Evolutionary conservation across 2,113 vertebrate species (phyloP).

Genomic region (Coracopsis vasa): DNA sequence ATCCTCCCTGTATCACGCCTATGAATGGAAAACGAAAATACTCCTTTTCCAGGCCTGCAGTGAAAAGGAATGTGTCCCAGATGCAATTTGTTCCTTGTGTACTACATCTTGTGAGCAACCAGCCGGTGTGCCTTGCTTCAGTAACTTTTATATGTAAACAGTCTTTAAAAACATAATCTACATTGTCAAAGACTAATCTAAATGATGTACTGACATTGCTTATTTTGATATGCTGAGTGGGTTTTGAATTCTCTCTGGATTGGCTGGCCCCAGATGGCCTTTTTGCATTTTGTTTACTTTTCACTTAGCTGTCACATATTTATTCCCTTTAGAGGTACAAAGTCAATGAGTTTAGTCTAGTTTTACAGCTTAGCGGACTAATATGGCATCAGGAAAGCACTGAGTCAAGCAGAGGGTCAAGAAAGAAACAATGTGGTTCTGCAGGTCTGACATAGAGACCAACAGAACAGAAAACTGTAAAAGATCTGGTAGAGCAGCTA

Average conservation of each 20-base stretch:
- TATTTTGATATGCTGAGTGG: conserved; percentile 55
- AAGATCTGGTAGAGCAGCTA: background rate
- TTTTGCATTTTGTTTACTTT: conserved; percentile 55
- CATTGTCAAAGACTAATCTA: conserved; percentile 43
- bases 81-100: background rate
- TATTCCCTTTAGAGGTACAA: conserved; percentile 47
- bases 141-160: conserved; percentile 56
- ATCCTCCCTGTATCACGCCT: background rate
- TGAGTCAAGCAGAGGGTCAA: background rate
- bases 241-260: conserved; percentile 33
- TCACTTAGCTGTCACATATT: conserved; percentile 50
- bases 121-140: conserved; percentile 25
- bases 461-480: background rate
- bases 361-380: conserved; percentile 32
- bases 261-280: conserved; percentile 36
- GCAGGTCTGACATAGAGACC: background rate
- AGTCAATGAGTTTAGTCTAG: conserved; percentile 31
- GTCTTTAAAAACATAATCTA: conserved; percentile 56
- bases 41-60: background rate
- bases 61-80: conserved; percentile 16
- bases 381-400: background rate
- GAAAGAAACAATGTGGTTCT: background rate
- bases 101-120: conserved; percentile 37
- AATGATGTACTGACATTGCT: conserved; percentile 37
- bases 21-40: background rate